Conservation (phyloP, 1,140 invertebrate species). For the Psilanteris sp. region DNA sequence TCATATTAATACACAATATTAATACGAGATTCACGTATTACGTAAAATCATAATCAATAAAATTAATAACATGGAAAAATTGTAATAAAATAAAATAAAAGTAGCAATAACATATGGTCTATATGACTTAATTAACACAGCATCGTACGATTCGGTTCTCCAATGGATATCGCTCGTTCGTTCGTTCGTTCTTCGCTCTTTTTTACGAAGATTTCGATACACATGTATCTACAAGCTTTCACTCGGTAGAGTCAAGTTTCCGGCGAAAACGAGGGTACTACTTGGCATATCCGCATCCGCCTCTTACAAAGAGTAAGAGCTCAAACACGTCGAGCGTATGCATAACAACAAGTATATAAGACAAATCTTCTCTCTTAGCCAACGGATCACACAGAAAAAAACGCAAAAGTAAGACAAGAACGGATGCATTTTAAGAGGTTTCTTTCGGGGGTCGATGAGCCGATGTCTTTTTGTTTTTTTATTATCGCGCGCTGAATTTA, state of each 20-base stretch:
- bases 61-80: slow-evolving; percentile 80
- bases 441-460: slow-evolving; percentile 4
- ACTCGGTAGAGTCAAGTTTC: slow-evolving; percentile 55
- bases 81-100: slow-evolving; percentile 79
- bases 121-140: slow-evolving; percentile 80
- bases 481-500: not conserved
- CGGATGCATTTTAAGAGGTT: slow-evolving; percentile 21
- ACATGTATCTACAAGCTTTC: slow-evolving; percentile 42
- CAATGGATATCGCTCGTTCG: slow-evolving; percentile 55
- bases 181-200: slow-evolving; percentile 39
- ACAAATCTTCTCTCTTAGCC: slow-evolving; percentile 59
- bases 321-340: slow-evolving; percentile 59
- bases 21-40: slow-evolving; percentile 68
- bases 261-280: slow-evolving; percentile 58
- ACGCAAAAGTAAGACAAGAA: slow-evolving; percentile 24
- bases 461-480: slow-evolving; percentile 9
- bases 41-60: slow-evolving; percentile 76
- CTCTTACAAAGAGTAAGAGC: slow-evolving; percentile 61
- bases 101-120: slow-evolving; percentile 78
- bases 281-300: slow-evolving; percentile 63
- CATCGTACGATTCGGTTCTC: slow-evolving; percentile 75
- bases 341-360: slow-evolving; percentile 63
- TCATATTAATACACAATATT: slow-evolving; percentile 68
- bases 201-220: slow-evolving; percentile 46
- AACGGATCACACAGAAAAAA: slow-evolving; percentile 50